Evolutionary conservation across 2,888 invertebrate genomes (phyloP), one percentile per base, ranked within the genome.

Genomic region (Desoria tigrina): DNA sequence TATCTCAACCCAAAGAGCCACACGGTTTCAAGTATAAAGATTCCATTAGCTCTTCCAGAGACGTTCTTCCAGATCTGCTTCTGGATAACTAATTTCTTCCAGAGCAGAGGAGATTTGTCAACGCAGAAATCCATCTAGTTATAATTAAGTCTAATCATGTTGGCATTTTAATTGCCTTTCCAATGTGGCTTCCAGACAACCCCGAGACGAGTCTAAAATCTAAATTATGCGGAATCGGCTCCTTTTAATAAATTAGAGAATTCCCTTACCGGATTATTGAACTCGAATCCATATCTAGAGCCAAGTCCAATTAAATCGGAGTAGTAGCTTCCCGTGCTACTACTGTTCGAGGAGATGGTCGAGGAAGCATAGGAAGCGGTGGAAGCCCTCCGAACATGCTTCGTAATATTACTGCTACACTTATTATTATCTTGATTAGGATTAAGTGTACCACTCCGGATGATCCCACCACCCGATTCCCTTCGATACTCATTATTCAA

Each of bases 221-320:
- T n/a, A n/a, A n/a, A n/a, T n/a, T n/a, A n/a, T n/a, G n/a, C n/a
- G n/a, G n/a, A n/a, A n/a, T n/a, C 32, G 4, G 32, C 32, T 4
- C 6, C 32, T 32, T 4, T 32, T 32, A 32, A 32, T 32, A 11
- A 32, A 32, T 32, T 32, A 32, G n/a, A n/a, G n/a, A n/a, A 9
- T 49, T 49, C 18, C 6, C 51, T 51, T 51, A 51, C 51, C 51
- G 21, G 16, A 21, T 26, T 26, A 51, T 32, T 32, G 32, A 24
- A 24, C 14, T 51, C 51, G 24, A 51, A 51, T 51, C 51, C 42
- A 18, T 28, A 27, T 27, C 45, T 42, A 24, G 28, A 45, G 42
- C 62, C 55, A 4, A 54, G 39, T 42, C 54, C 62, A 55, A 54
- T 61, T 39, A 61, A 61, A 51, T 61, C 61, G 18, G 61, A 50